A percentile compares a stretch with the other conserved stretches of the same genome.
Evolutionary conservation across 2,888 invertebrate species (phyloP).

Genomic region (Papilio elwesi): DNA sequence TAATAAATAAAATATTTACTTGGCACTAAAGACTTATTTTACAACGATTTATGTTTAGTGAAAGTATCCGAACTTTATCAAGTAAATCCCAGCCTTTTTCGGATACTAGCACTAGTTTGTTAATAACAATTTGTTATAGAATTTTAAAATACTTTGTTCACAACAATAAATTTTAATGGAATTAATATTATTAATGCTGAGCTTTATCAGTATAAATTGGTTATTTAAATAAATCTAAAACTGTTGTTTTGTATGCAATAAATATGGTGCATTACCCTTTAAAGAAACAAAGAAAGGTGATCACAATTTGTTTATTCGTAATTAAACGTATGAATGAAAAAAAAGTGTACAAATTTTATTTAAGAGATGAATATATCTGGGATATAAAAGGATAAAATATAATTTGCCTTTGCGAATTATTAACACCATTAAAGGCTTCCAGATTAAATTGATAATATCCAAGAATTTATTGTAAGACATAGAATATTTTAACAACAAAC

Average conservation of each 20-base stretch:
- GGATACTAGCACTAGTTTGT: conserved; percentile 46
- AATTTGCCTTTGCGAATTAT: neutral
- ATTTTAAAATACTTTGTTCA: conserved; percentile 22
- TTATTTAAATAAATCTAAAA: neutral
- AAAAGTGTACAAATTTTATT: too few species aligned
- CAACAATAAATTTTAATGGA: conserved; percentile 12
- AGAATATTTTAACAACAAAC: neutral
- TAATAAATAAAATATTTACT: conserved; percentile 43
- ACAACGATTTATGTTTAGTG: conserved; percentile 38
- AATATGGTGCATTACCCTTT: neutral
- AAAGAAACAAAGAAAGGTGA: too few species aligned
- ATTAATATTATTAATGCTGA: neutral
- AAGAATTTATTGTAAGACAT: neutral
- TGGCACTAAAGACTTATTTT: conserved; percentile 12
- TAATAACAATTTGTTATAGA: conserved; percentile 32
- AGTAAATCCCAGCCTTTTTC: conserved; percentile 53
- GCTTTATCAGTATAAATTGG: neutral
- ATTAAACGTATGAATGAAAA: neutral
- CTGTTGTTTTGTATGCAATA: neutral
- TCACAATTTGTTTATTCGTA: too few species aligned
- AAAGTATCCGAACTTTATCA: conserved; percentile 47
- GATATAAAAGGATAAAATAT: neutral
- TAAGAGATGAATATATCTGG: neutral
- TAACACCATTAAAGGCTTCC: neutral
- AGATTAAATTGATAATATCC: neutral